A percentile compares a stretch with the other conserved stretches of the same genome.
Evolutionary conservation across 2,888 invertebrate species (phyloP).

Genomic region (Pyrgus malvae): DNA sequence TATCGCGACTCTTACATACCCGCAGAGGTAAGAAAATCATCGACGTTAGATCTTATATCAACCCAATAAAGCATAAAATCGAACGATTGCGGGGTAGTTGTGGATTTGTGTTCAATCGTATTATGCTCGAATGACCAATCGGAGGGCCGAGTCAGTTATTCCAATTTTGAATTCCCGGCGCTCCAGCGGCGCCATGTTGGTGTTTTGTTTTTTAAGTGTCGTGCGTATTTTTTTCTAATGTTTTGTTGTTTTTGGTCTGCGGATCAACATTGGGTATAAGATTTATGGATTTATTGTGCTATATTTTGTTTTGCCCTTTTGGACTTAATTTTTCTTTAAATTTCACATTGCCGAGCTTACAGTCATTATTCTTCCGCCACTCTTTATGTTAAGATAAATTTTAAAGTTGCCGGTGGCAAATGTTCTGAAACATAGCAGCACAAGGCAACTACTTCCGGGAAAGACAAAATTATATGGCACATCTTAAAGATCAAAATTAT

Average conservation of each 20-base stretch:
- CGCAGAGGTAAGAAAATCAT: slow-evolving; percentile 2
- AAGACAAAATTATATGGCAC: no score
- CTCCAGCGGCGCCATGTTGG: slow-evolving; percentile 43
- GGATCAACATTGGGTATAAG: background rate
- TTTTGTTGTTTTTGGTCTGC: slow-evolving; percentile 4
- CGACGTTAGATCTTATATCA: slow-evolving; percentile 18
- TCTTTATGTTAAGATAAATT: no score
- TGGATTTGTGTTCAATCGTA: slow-evolving; percentile 31
- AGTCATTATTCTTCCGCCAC: no score
- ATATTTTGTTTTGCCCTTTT: background rate
- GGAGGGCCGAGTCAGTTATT: slow-evolving; percentile 36
- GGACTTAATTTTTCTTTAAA: no score
- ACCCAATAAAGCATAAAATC: slow-evolving; percentile 27
- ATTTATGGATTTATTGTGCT: background rate
- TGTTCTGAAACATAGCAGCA: no score
- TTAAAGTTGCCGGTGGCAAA: no score
- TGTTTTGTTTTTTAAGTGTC: slow-evolving; percentile 38
- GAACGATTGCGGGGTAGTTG: background rate
- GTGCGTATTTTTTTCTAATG: slow-evolving; percentile 16
- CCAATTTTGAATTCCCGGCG: slow-evolving; percentile 40
- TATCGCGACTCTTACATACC: slow-evolving; percentile 29
- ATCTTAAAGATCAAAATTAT: no score
- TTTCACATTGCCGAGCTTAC: no score
- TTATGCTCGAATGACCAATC: slow-evolving; percentile 42
- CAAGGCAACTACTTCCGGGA: no score